Evolutionary conservation across 2,797 vertebrate genomes (phyloP).

Genomic region (Babyrousa celebensis): DNA sequence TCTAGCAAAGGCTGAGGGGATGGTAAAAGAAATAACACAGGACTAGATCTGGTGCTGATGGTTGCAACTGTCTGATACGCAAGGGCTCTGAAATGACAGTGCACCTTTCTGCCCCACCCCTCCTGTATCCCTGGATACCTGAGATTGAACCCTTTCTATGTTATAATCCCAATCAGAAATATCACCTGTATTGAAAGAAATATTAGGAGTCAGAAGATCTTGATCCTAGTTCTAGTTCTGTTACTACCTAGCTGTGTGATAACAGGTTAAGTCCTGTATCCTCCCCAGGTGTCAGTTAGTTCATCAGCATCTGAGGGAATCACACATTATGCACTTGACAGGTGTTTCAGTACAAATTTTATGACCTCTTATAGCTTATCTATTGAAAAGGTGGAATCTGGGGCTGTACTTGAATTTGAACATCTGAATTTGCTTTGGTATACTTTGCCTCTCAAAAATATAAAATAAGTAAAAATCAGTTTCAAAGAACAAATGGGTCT

Average conservation of each 20-base stretch:
- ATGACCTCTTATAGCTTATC: not conserved
- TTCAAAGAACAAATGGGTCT: not conserved
- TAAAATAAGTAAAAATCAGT: slow-evolving; percentile 14
- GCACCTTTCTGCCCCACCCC: not conserved
- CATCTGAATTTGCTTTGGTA: not conserved
- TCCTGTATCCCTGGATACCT: slow-evolving; percentile 58
- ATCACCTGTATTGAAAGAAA: not conserved
- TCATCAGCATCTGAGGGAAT: not conserved
- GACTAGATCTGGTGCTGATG: too few relatives aligned
- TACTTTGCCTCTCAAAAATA: not conserved
- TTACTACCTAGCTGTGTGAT: not conserved
- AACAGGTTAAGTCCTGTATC: not conserved
- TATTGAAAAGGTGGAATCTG: not conserved
- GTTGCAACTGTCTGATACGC: too few relatives aligned
- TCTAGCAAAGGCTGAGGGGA: not conserved
- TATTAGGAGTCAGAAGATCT: not conserved
- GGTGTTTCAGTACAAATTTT: not conserved
- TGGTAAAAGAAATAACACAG: not conserved
- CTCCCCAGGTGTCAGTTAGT: not conserved
- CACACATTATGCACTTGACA: not conserved
- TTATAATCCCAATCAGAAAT: not conserved
- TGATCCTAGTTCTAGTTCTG: not conserved
- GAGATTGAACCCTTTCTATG: not conserved
- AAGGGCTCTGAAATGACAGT: not conserved
- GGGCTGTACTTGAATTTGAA: not conserved